Evolutionary conservation across 2,113 vertebrate species (phyloP).

Genomic region (Nettapus auritus): DNA sequence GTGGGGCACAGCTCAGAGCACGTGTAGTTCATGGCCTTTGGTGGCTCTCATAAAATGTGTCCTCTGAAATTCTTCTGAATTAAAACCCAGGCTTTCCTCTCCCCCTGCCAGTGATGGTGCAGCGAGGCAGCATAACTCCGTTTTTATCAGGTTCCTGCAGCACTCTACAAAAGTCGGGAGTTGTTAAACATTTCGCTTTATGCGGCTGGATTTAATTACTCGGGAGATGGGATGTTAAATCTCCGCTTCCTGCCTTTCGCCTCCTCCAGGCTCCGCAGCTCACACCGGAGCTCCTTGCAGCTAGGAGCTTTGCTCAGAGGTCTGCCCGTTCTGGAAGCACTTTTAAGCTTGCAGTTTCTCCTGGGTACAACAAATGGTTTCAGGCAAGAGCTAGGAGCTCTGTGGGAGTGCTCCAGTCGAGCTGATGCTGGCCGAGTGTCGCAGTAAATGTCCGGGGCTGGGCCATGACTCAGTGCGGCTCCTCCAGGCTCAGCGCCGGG

Average conservation of each 20-base stretch:
- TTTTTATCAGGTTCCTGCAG: neutral
- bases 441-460: neutral
- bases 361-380: neutral
- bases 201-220: neutral
- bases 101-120: neutral
- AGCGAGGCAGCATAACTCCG: neutral
- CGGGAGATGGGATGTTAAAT: neutral
- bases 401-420: neutral
- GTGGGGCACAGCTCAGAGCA: neutral
- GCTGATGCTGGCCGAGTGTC: neutral
- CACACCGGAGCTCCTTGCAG: too few relatives aligned
- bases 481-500: accelerated
- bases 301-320: neutral
- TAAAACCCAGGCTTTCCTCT: neutral
- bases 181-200: neutral
- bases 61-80: neutral
- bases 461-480: neutral
- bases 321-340: neutral
- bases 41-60: neutral
- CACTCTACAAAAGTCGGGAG: neutral
- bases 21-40: neutral
- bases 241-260: neutral
- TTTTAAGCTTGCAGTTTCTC: neutral
- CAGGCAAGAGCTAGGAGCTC: neutral
- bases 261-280: too few relatives aligned